Conservation (phyloP, 2,888 invertebrate species). For the Amorpha juglandis region DNA sequence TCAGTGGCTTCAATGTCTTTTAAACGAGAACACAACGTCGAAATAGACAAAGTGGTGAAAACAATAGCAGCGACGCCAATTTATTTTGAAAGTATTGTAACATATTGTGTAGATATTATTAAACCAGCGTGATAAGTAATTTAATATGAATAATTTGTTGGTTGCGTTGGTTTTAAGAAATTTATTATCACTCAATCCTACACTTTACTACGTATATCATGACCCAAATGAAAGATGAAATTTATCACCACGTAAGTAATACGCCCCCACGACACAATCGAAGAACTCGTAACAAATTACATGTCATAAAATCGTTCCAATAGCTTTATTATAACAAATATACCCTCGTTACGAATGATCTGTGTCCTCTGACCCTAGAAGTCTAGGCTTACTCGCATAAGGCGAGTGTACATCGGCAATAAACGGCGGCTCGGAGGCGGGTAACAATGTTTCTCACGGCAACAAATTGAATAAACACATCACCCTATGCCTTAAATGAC, state of each 20-base stretch:
- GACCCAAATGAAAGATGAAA: background rate
- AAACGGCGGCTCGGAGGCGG: constrained; percentile 59
- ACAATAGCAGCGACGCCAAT: too few relatives aligned
- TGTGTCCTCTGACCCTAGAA: constrained; percentile 16
- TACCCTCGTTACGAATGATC: background rate
- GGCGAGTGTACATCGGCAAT: constrained; percentile 53
- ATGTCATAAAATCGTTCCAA: constrained; percentile 12
- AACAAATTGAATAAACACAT: constrained; percentile 83
- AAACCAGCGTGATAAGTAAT: too few relatives aligned
- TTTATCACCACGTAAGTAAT: background rate
- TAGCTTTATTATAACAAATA: constrained; percentile 16
- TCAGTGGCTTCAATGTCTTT: too few relatives aligned
- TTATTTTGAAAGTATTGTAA: too few relatives aligned
- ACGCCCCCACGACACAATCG: background rate
- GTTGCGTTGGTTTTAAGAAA: background rate
- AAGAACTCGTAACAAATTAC: constrained; percentile 12
- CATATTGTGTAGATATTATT: too few relatives aligned
- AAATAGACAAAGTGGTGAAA: too few relatives aligned
- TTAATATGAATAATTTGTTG: too few relatives aligned
- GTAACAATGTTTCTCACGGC: constrained; percentile 75
- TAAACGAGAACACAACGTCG: too few relatives aligned
- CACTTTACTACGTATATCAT: background rate
- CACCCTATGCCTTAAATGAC: constrained; percentile 75
- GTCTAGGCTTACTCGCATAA: constrained; percentile 34
- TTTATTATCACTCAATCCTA: background rate